These are phyloP conservation scores for Burhinus oedicnemus DNA, from an alignment of 2,113 vertebrate genomes.

Conservation along the genomic window DNA sequence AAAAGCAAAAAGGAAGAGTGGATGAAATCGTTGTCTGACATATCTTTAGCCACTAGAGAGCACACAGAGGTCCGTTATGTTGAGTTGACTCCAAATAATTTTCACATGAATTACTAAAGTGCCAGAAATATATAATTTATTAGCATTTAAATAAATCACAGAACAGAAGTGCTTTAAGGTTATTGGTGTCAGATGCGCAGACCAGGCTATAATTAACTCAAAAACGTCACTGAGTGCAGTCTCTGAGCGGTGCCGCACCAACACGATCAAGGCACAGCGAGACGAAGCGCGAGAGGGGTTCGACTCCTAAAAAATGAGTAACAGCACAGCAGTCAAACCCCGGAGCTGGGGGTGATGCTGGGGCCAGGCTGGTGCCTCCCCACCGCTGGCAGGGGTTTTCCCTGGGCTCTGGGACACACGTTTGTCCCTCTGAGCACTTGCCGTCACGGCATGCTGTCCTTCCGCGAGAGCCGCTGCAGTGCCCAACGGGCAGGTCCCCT, in stretches of 20 bases:
- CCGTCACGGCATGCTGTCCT: fast-evolving
- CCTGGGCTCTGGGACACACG: fast-evolving
- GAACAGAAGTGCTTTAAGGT: conserved; percentile 66
- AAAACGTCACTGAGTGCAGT: neutral
- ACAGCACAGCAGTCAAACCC: fast-evolving
- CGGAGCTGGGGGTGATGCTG: neutral
- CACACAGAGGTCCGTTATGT: conserved; percentile 60
- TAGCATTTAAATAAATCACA: conserved; percentile 83
- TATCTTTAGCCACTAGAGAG: conserved; percentile 54
- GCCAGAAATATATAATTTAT: conserved; percentile 85
- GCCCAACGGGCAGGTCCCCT: no score
- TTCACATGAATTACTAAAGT: conserved; percentile 86
- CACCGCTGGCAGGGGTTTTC: neutral
- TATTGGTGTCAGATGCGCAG: neutral
- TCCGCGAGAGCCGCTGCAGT: neutral
- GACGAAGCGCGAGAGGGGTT: neutral
- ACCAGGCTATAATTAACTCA: conserved; percentile 35
- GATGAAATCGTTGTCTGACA: conserved; percentile 59
- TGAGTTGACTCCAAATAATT: conserved; percentile 78
- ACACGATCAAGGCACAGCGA: neutral
- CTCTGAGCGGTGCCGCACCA: neutral
- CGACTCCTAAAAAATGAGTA: fast-evolving
- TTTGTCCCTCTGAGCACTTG: neutral
- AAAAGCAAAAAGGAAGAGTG: conserved; percentile 24
- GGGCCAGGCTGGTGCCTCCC: neutral